phyloP scores from a whole-genome alignment of 2,888 invertebrate species.

The Eristalis intricaria region DNA sequence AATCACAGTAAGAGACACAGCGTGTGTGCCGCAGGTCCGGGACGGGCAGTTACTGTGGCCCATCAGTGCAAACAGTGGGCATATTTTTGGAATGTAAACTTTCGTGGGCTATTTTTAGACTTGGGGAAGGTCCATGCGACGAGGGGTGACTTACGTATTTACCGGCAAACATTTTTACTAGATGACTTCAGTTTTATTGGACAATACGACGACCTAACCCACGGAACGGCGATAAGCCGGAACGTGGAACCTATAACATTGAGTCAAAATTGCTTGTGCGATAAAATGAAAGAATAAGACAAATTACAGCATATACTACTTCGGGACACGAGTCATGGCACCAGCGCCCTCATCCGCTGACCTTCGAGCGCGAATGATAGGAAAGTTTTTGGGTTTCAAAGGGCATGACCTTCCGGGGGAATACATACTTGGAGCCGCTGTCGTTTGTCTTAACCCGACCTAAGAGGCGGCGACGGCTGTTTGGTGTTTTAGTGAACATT shows the following conservation, averaged over 20 bases:
- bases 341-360: neutral
- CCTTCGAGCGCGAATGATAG: neutral
- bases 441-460: neutral
- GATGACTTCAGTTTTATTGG: conserved; percentile 22
- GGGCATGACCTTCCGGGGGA: neutral
- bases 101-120: conserved; percentile 1
- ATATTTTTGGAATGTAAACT: neutral
- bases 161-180: neutral
- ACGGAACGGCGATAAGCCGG: conserved; percentile 15
- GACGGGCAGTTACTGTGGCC: neutral
- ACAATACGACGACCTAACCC: conserved; percentile 19
- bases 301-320: neutral
- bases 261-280: neutral
- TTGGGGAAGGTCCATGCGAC: neutral
- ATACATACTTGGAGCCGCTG: neutral
- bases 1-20: neutral
- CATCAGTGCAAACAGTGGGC: neutral
- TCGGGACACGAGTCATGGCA: neutral
- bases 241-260: conserved; percentile 1
- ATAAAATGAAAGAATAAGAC: neutral
- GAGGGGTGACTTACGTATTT: neutral
- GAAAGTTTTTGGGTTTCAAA: neutral
- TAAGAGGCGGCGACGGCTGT: neutral
- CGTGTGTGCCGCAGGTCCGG: neutral
- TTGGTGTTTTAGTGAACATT: neutral